Conservation (phyloP, 2,888 invertebrate species). For the Tachina fera region DNA sequence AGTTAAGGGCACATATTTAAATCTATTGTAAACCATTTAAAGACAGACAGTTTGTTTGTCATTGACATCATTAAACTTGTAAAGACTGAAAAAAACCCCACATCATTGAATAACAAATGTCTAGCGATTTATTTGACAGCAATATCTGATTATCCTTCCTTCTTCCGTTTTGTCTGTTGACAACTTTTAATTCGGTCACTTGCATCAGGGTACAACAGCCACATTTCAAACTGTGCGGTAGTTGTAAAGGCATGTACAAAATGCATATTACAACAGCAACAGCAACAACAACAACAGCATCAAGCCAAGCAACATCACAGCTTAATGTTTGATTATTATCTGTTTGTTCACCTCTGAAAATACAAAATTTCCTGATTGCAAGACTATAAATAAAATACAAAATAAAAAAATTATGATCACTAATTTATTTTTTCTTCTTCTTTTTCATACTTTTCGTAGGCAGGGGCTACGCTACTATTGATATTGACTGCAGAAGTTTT, state of each 20-base stretch:
- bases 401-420: slow-evolving; percentile 45
- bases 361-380: slow-evolving; percentile 64
- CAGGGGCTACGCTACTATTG: slow-evolving; percentile 55
- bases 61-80: neutral
- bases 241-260: slow-evolving; percentile 33
- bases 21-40: neutral
- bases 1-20: no score
- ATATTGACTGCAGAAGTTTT: slow-evolving; percentile 61
- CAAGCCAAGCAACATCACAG: slow-evolving; percentile 26
- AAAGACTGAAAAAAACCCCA: neutral
- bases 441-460: slow-evolving; percentile 27
- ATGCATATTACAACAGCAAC: neutral
- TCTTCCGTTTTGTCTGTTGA: slow-evolving; percentile 14
- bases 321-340: slow-evolving; percentile 52
- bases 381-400: slow-evolving; percentile 21
- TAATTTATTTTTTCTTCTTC: slow-evolving; percentile 57
- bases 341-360: slow-evolving; percentile 67
- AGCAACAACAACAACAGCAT: slow-evolving; percentile 19
- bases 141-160: slow-evolving; percentile 20
- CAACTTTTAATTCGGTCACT: slow-evolving; percentile 48
- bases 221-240: neutral
- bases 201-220: slow-evolving; percentile 27
- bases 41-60: neutral
- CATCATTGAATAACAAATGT: slow-evolving; percentile 19
- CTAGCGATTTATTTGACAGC: neutral